Evolutionary conservation across 1,140 invertebrate species (phyloP), one percentile per base, ranked within the genome.

Genomic region (Pantala flavescens): DNA sequence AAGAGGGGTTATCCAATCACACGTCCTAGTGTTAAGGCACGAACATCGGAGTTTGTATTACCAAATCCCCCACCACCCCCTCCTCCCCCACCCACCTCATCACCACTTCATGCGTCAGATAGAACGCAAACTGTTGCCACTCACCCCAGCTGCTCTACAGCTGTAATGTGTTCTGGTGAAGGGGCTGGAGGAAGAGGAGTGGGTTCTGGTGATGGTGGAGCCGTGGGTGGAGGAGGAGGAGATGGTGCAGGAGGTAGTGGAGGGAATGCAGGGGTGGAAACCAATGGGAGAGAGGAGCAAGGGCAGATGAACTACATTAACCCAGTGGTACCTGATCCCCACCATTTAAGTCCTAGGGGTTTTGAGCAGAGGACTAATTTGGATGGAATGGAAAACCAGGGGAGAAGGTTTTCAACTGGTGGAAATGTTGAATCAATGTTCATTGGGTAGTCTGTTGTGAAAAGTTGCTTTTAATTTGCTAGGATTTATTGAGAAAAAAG

Each of bases 1-100:
- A 92, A 91, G 80, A 85, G 90, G 21, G 92, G 92, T 0, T 93
- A 93, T 80, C 90, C 90, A 0, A 89, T 91, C 76, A 90, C 88
- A 76, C 82, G 91, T 73, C 88, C 90, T 0, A 91, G 90, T 79
- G 87, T 91, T 28, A 91, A 90, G 79, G 88, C 87, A 74, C 82
- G 90, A 71, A 81, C 23, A 14, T 2, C 71, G 3, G 23, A 72
- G 36, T 42, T 24, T 11, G 23, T 23, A 42, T 23, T 42, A 3
- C 71, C 23, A 42, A 24, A 72, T 24, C 71, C 23, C 2, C 71
- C 71, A 42, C 71, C 71, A 19, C 71, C 71, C 28, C 71, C 71
- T 16, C 71, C 71, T 24, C 71, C 71, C 23, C 71, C 49, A 16
- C 49, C 49, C 14, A 16, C 49, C 49, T 19, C 49, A 19, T 63